Base-by-base conservation (phyloP, 2,888 invertebrate genomes). In the Ferdinandea cuprea region DNA sequence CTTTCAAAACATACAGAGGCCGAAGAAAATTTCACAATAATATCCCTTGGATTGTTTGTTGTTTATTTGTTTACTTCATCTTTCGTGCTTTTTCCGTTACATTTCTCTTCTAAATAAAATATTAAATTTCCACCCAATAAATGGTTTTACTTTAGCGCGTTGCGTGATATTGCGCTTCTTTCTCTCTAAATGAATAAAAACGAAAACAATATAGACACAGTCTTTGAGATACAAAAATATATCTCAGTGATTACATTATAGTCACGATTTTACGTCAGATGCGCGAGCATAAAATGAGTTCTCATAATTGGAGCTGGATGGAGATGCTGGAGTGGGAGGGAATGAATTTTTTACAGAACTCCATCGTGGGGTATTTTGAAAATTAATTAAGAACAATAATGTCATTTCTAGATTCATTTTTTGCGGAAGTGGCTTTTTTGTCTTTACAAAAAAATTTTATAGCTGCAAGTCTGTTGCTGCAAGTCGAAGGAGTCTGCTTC, bases 231-330 rank as follows among this genome's bases (percentile, higher is more conserved):
- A 35, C n/a, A 32, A 17, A 56, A 61, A 30, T 61, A 54, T 19
- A n/a, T 6, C 17, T 46, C 46, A n/a, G 17, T 40, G 40, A 63
- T 77, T 50, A 25, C 56, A 58, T 66, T 52, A 46, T 46, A 72
- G 78, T 72, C 72, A 78, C 78, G 78, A 78, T 72, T 72, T 65
- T 63, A n/a, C n/a, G n/a, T n/a, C n/a, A n/a, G n/a, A n/a, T n/a
- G n/a, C n/a, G n/a, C 8, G 5, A 6, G 8, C 37, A 58, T 17
- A 11, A 11, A 17, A 30, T 19, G 17, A 2, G 17, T 1, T 44
- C 7, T 5, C 58, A 17, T 32, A 21, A 25, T 25, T 7, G 9
- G 42, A 25, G 28, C n/a, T 15, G 11, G 28, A 35, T 48, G 32
- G 11, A 9, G 44, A 19, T n/a, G 32, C 52, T 1, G 3, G 21